Evolutionary conservation across 2,797 vertebrate genomes (phyloP), one percentile per base, ranked within the genome.

Genomic region (Phrynocephalus forsythii): DNA sequence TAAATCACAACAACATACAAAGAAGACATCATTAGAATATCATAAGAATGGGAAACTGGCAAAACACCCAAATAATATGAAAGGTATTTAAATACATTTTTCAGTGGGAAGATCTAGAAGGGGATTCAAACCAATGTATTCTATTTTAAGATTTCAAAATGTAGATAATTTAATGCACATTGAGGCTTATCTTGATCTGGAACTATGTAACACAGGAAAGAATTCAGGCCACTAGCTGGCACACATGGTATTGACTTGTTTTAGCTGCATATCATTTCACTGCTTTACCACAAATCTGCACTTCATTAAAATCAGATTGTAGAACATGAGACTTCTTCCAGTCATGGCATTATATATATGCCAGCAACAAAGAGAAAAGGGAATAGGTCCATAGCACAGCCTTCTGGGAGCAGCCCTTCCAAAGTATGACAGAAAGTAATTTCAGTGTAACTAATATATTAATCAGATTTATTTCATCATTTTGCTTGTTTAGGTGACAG

Each of bases 371-470:
- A 52, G 13, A 22, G 28, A 6, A 83, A 71, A 85, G 20, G n/a
- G 82, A 73, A 73, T 82, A 30, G 79, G 3, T 82, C 24, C 5
- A 52, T 87, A 84, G 68, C 13, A 60, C 24, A 91, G 84, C 52
- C 28, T 79, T 67, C 26, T 63, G 92, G n/a, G 28, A 92, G 7
- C 0, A 26, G 69, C 82, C 66, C 85, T 83, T 93, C 85, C 79
- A 20, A 33, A 80, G 26, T 87, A 92, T 91, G 67, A 18, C 60
- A 92, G 69, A 92, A 92, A 68, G 93, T 87, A 94, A 68, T 82
- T 88, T 90, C 89, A 93, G 76, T 90, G 91, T 82, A 95, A 91
- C 83, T 80, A 91, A 89, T 90, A 80, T 95, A 94, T 92, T 93
- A 94, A 94, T 93, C 68, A 60, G 66, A 67, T 85, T 77, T 89